Base-by-base conservation (phyloP, 2,113 vertebrate genomes). In the Eudyptes chrysolophus region DNA sequence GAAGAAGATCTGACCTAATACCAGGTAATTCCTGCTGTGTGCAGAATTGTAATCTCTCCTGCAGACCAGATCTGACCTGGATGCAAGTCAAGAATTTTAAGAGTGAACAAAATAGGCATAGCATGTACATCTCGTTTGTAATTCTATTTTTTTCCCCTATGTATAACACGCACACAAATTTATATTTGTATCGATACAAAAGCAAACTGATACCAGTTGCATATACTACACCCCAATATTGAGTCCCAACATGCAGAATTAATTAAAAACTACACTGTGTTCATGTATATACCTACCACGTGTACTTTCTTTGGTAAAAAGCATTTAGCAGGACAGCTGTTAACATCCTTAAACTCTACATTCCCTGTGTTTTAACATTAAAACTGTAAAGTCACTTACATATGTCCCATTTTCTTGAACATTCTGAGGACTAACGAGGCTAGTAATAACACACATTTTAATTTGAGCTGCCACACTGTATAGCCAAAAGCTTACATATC, bases 1-100 rank as follows among this genome's bases (percentile, higher is more conserved):
- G 94, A 93, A 74, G 84, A 94, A 69, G 80, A 96, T 90, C 89
- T 96, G 95, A 96, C 82, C 84, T 96, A 96, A 96, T 93, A 94
- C 89, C 89, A 92, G 93, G 80, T 97, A 97, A 96, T 96, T 92
- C 95, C 96, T 69, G 66, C 81, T 93, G 74, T 78, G 74, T 77
- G 46, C 89, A 92, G 87, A 92, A 87, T 34, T 94, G 84, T 96
- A 94, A 97, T 89, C 96, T 88, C 87, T 77, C 66, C 66, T 78
- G 55, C 87, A 96, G 95, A 95, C 71, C 71, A 95, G 46, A 97
- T 81, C 66, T 97, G 95, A 94, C 95, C 82, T 96, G 95, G 94
- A 96, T 93, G 87, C 89, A 55, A 97, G 70, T 93, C 92, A 97
- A 96, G 87, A 96, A 94, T 94, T 96, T 84, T 65, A 87, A 90